Base-by-base conservation (phyloP, 1,140 invertebrate species). In the Papilio polyxenes region DNA sequence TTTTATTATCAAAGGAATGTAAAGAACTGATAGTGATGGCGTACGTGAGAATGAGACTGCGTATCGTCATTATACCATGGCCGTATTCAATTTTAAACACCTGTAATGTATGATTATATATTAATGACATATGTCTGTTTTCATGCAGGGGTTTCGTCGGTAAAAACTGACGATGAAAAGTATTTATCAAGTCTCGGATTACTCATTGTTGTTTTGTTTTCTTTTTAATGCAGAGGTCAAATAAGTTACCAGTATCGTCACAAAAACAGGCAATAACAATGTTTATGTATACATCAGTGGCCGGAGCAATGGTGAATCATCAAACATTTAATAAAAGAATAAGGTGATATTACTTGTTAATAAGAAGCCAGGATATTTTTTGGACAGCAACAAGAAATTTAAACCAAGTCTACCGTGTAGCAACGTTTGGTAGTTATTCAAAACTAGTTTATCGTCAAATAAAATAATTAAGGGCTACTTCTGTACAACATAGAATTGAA, bases 1-100 rank as follows among this genome's bases (percentile, higher is more conserved):
- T 72, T 15, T 72, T 72, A 56, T 13, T 56, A 72, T 31, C 65
- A 37, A 72, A 72, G 65, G 65, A 72, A 72, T 72, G 23, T 40
- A 31, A 37, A 11, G 23, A 15, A 37, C 23, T 15, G 65, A 72
- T 72, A 72, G 31, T 72, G 15, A 72, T 72, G 20, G 31, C 6
- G 65, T 72, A 72, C 65, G 65, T 72, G 65, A 72, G 65, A 37
- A 72, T 15, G 4, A 44, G 7, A 44, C 40, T 4, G n/a, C 15
- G 13, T 15, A 6, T 37, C 15, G 31, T 15, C 23, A 13, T 3
- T 13, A n/a, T 20, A 20, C 17, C n/a, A 59, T 59, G 8, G n/a
- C 9, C 17, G 40, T 44, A 44, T 44, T 44, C 40, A 44, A 3
- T 7, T 44, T 44, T 44, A 44, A 6, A 3, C 40, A 44, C 4